phyloP scores from a whole-genome alignment of 2,797 vertebrate genomes.

The Florisuga fusca region DNA sequence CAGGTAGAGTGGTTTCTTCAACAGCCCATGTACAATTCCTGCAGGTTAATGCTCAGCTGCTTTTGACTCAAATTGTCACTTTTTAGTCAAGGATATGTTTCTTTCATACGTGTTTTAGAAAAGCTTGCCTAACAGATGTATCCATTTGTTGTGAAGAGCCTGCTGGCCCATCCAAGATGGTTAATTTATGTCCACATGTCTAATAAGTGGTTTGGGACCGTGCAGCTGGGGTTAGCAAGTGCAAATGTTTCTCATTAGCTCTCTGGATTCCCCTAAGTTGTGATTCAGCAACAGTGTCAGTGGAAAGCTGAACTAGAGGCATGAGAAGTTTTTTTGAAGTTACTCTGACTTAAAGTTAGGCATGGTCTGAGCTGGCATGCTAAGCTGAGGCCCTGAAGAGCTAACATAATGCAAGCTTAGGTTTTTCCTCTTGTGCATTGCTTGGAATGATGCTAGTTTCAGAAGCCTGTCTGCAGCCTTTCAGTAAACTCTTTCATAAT shows the following conservation, averaged over 20 bases:
- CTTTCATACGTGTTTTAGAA: not conserved
- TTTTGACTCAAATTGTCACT: not conserved
- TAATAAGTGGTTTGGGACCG: not conserved
- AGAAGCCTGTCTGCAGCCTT: not conserved
- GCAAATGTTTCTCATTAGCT: not conserved
- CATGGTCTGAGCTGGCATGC: not conserved
- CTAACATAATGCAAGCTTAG: not conserved
- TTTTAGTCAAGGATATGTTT: not conserved
- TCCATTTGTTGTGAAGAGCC: not conserved
- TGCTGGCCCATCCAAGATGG: not conserved
- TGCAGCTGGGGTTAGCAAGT: not conserved
- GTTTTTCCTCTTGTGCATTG: not conserved
- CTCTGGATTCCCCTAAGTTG: not conserved
- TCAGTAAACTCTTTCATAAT: not conserved
- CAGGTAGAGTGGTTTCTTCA: not conserved
- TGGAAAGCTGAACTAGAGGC: not conserved
- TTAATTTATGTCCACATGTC: not conserved
- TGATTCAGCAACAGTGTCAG: not conserved
- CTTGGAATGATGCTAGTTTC: not conserved
- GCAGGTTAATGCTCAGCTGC: not conserved
- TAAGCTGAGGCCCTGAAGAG: not conserved
- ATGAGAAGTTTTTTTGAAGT: slow-evolving; percentile 7
- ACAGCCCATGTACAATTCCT: accelerated
- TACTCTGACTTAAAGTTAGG: not conserved
- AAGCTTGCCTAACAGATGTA: not conserved